Percentiles rank a stretch among this genome's conserved stretches.
Evolutionary conservation across 2,888 invertebrate genomes (phyloP).

Genomic region (Nomada fabriciana): DNA sequence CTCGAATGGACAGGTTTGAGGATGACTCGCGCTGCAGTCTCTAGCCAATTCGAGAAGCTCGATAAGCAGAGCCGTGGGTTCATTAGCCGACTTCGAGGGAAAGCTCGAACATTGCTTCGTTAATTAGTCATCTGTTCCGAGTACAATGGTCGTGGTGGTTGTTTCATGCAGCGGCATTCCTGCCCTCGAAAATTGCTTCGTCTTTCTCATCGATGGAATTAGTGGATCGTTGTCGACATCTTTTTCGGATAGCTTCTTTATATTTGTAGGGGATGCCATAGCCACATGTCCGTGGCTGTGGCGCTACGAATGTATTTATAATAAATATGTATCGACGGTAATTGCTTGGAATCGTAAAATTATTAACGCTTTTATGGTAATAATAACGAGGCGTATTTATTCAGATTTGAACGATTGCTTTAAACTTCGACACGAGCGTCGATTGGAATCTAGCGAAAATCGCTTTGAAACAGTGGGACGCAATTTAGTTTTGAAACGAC

Average conservation of each 20-base stretch:
- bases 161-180: constrained; percentile 25
- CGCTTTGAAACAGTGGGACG: not conserved
- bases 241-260: too few relatives aligned
- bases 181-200: constrained; percentile 18
- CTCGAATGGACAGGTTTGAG: constrained; percentile 65
- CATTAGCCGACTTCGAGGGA: constrained; percentile 66
- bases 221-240: not conserved
- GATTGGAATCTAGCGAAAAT: not conserved
- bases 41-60: constrained; percentile 72
- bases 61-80: constrained; percentile 70
- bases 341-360: too few relatives aligned
- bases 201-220: constrained; percentile 7
- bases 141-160: constrained; percentile 27
- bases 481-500: constrained; percentile 21
- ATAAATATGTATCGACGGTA: too few relatives aligned
- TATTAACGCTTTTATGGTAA: too few relatives aligned
- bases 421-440: not conserved
- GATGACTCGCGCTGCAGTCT: constrained; percentile 68
- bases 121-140: constrained; percentile 73
- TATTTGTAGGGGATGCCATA: too few relatives aligned
- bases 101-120: constrained; percentile 68
- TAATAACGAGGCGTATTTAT: too few relatives aligned
- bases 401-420: too few relatives aligned
- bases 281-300: too few relatives aligned
- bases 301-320: too few relatives aligned